Evolutionary conservation across 92 coral and sea anemone species (phyloP), one percentile per base, ranked within the genome.

Genomic region (Phenganax marumi): DNA sequence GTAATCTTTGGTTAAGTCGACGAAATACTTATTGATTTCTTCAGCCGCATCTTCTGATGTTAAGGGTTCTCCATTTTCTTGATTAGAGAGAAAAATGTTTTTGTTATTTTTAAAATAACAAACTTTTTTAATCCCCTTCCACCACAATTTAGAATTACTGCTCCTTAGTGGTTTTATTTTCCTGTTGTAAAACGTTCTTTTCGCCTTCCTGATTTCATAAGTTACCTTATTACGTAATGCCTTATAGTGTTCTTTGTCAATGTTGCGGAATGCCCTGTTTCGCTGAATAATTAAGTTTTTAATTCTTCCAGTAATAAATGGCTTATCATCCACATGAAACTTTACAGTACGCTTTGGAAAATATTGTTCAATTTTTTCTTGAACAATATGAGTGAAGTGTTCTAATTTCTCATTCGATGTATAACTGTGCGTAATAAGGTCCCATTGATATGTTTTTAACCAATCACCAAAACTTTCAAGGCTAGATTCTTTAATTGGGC

Each of bases 181-280:
- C 75, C 43, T 70, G 2, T 70, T 70, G 43, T 70, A 70, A 52
- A 70, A 54, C 16, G 25, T 70, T 70, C 75, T 70, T 26, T 70
- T 70, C 52, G 25, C 19, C 52, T 70, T 70, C 75, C n/a, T 26
- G 75, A 70, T 70, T 70, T 70, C 75, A 21, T 70, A 25, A 49
- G 53, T 70, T 12, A 70, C 75, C 50, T 70, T 70, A 21, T 70
- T 70, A 49, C 52, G 75, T 43, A 70, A 18, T 26, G 43, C 51
- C 16, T 52, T 43, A 43, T 70, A 70, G 16, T 43, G 50, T 70
- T 70, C 75, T 43, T 70, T 70, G 43, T 70, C 53, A 70, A 70
- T 70, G 52, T 70, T 70, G 75, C 75, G 75, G 75, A 70, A 54
- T 70, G 75, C 75, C 24, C 75, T 70, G n/a, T 70, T 70, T 26